phyloP scores from a whole-genome alignment of 2,797 vertebrate species.

The Numenius phaeopus region DNA sequence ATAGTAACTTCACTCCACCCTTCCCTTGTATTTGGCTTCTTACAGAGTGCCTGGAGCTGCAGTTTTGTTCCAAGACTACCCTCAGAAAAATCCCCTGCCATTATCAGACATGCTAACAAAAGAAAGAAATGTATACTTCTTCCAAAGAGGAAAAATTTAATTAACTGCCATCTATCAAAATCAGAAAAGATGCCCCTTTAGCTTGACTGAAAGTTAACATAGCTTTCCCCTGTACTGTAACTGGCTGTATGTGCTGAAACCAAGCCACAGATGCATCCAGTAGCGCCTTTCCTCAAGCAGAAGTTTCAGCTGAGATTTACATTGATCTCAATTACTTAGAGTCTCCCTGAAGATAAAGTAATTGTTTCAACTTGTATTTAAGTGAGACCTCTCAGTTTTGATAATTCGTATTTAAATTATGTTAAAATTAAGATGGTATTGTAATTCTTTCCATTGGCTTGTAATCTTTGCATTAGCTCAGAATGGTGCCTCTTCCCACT shows the following conservation, averaged over 20 bases:
- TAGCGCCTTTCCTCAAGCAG: neutral
- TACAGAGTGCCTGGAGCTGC: constrained; percentile 8
- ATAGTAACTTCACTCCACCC: constrained; percentile 52
- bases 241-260: neutral
- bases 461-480: neutral
- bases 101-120: constrained; percentile 34
- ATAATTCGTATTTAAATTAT: neutral
- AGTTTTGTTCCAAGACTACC: constrained; percentile 65
- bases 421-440: neutral
- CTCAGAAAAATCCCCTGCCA: constrained; percentile 64
- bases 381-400: neutral
- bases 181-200: neutral
- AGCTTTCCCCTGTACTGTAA: neutral
- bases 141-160: constrained; percentile 35
- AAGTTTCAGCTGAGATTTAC: neutral
- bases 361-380: constrained; percentile 30
- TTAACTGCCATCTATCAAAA: constrained; percentile 38
- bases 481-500: neutral
- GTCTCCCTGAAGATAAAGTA: neutral
- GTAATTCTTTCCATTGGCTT: neutral
- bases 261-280: neutral
- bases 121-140: constrained; percentile 42
- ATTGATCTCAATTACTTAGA: neutral
- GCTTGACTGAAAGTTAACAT: neutral
- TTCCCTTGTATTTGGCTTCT: constrained; percentile 64